phyloP scores from a whole-genome alignment of 2,113 vertebrate genomes.

The Tyto alba region DNA sequence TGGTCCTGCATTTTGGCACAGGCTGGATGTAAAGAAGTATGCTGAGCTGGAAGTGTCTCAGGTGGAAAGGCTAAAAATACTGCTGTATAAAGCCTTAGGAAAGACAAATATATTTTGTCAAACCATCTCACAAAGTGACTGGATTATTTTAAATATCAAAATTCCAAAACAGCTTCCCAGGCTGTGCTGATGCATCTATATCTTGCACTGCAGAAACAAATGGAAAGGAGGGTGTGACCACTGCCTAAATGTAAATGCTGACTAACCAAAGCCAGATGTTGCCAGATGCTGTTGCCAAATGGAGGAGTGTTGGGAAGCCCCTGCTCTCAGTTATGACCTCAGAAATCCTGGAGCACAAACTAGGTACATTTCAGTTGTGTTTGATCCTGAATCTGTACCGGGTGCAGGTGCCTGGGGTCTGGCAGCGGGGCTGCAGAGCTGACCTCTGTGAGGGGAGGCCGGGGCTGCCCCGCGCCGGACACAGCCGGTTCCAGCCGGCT shows the following conservation, averaged over 20 bases:
- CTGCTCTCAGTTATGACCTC: not conserved
- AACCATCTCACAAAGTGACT: not conserved
- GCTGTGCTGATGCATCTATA: not conserved
- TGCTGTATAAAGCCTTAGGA: not conserved
- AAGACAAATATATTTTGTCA: not conserved
- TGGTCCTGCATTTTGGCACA: not conserved
- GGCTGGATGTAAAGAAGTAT: not conserved
- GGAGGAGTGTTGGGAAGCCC: not conserved
- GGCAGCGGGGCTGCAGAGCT: no score
- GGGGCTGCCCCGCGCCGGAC: not conserved
- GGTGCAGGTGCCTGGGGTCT: rapidly evolving
- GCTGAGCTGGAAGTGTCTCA: not conserved
- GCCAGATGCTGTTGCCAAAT: not conserved
- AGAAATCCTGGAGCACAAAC: not conserved
- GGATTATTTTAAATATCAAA: not conserved
- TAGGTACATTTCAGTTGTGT: not conserved
- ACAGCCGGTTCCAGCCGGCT: not conserved
- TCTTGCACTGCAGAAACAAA: not conserved
- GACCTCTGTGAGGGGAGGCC: not conserved
- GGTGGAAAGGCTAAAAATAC: not conserved
- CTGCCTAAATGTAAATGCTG: not conserved
- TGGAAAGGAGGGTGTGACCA: not conserved
- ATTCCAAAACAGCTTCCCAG: not conserved
- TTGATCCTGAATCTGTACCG: not conserved
- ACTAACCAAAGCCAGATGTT: not conserved